phyloP scores from a whole-genome alignment of 2,888 invertebrate genomes.

The Polydrusus cervinus region DNA sequence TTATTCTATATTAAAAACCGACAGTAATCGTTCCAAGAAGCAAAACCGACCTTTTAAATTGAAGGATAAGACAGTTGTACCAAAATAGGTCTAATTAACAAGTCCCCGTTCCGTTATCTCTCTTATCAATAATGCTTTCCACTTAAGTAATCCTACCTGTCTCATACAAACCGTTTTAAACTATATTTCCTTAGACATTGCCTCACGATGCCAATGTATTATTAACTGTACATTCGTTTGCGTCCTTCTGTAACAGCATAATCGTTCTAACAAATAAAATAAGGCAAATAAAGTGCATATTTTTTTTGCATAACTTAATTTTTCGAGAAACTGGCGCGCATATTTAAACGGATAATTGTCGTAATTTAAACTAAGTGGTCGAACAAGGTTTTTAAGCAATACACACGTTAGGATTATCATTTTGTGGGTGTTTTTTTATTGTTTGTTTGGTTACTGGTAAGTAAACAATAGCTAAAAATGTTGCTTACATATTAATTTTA shows the following conservation, averaged over 20 bases:
- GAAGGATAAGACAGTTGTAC: too few relatives aligned
- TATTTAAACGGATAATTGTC: slow-evolving; percentile 19
- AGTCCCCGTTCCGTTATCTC: slow-evolving; percentile 55
- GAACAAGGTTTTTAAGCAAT: slow-evolving; percentile 27
- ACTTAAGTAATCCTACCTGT: slow-evolving; percentile 58
- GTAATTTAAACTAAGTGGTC: slow-evolving; percentile 35
- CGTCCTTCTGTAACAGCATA: neutral
- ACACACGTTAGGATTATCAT: slow-evolving; percentile 21
- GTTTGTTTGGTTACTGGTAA: slow-evolving; percentile 30
- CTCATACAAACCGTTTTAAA: slow-evolving; percentile 46
- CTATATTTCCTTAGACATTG: slow-evolving; percentile 36
- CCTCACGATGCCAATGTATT: slow-evolving; percentile 6
- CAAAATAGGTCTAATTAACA: slow-evolving; percentile 48
- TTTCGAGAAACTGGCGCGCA: slow-evolving; percentile 12
- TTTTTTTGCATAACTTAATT: slow-evolving; percentile 27
- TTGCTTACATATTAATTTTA: neutral
- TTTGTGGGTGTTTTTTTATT: slow-evolving; percentile 30
- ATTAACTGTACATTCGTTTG: slow-evolving; percentile 27
- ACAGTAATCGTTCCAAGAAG: too few relatives aligned
- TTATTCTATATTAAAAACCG: too few relatives aligned
- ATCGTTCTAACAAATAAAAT: slow-evolving; percentile 16
- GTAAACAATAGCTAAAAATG: neutral
- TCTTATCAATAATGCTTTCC: slow-evolving; percentile 64
- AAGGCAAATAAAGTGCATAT: slow-evolving; percentile 25
- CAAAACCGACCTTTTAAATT: too few relatives aligned